Percentiles rank a stretch among this genome's conserved stretches.
Conservation (phyloP, 2,113 vertebrate genomes). For the Ptilonorhynchus violaceus region DNA sequence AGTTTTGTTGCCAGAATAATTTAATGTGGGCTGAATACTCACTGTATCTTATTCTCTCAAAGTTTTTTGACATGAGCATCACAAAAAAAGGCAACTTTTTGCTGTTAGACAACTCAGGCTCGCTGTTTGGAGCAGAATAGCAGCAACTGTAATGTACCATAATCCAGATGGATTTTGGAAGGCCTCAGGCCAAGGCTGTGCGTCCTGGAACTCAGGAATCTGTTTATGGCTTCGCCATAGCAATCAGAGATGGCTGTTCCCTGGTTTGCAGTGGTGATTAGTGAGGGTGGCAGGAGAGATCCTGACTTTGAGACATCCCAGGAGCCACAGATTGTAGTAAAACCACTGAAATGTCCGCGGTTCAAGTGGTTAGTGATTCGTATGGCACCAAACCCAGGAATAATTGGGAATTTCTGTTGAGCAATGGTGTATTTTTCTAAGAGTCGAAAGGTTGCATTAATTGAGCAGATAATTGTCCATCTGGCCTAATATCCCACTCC, state of each 20-base stretch:
- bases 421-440: not conserved
- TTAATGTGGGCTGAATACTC: not conserved
- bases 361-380: not conserved
- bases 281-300: not conserved
- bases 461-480: not conserved
- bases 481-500: not conserved
- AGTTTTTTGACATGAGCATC: not conserved
- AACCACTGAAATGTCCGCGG: not conserved
- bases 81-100: not conserved
- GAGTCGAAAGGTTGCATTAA: not conserved
- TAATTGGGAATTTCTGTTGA: not conserved
- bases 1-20: constrained; percentile 34
- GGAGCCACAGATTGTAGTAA: not conserved
- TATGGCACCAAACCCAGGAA: not conserved
- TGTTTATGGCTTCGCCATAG: not conserved
- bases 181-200: not conserved
- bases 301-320: not conserved
- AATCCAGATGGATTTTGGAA: not conserved
- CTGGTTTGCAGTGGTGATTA: not conserved
- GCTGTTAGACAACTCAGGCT: not conserved
- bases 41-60: not conserved
- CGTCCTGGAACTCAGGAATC: not conserved
- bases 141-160: not conserved
- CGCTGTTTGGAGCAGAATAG: not conserved
- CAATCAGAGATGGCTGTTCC: fast-evolving